Evolutionary conservation across 2,113 vertebrate species (phyloP), one percentile per base, ranked within the genome.

Genomic region (Odobenus rosmarus): DNA sequence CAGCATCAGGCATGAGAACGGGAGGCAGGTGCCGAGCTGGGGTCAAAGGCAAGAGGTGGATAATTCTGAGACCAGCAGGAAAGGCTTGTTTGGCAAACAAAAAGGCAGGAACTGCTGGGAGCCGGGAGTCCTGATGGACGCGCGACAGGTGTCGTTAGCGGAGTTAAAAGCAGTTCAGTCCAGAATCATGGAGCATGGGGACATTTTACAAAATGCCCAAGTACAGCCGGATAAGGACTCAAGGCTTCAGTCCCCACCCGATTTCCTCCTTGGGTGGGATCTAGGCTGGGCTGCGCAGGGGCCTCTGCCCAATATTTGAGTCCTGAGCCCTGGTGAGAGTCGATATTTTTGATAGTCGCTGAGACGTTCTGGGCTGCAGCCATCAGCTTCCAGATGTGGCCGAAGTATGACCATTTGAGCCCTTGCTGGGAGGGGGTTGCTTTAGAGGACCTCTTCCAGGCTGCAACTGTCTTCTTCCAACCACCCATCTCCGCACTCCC

Each of bases 81-180:
- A 85, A 64, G 18, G 18, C 36, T 49, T 21, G 4, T 28, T 5
- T 19, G 64, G 69, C 59, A 53, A 57, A 61, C 7, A 28, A 49
- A 19, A 87, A 62, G 8, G 16, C n/a, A 42, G 3, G 19, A 24
- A 12, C 39, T 55, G 36, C 51, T 24, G 3, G 18, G 19, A 16
- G 3, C 2, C 0, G n/a, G 67, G 59, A 33, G 19, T 33, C 80
- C 24, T 3, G 12, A 11, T 0, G 1, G 55, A 57, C 3, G 1
- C 28, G 7, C 31, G 42, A 64, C 46, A 61, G 42, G 31, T 1
- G 6, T 13, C 64, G 3, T 4, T 19, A 5, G 14, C 31, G 18
- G 7, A 59, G 59, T 39, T 62, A 49, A 33, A 81, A 53, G 55
- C 21, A 79, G 3, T 15, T 82, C 1, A 3, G 36, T 5, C 26